phyloP scores from a whole-genome alignment of 2,113 vertebrate genomes.

The Campylomormyrus tamandua region DNA sequence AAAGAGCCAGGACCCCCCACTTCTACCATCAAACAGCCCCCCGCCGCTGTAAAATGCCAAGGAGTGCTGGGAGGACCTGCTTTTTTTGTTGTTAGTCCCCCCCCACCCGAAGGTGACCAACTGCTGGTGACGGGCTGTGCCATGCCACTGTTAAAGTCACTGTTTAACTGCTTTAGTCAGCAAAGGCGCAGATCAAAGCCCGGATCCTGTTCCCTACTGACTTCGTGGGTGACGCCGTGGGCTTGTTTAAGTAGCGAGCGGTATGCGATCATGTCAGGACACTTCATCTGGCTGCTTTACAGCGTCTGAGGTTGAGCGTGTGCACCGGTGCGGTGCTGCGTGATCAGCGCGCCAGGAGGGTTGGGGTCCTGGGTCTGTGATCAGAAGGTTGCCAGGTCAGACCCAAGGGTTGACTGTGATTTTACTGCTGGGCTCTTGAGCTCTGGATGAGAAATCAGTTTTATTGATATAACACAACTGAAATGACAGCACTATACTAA shows the following conservation, averaged over 20 bases:
- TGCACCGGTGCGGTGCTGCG: rapidly evolving
- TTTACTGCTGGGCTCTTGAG: not conserved
- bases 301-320: not conserved
- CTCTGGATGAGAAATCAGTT: not conserved
- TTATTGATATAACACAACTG: not conserved
- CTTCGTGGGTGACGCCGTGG: not conserved
- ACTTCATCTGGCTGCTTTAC: not conserved
- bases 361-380: not conserved
- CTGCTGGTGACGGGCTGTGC: not conserved
- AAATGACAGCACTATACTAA: not conserved
- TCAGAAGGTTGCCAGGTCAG: not conserved
- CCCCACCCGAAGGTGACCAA: not conserved
- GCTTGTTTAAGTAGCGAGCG: not conserved
- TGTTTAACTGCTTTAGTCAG: not conserved
- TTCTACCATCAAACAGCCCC: not conserved
- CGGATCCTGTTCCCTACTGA: not conserved
- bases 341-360: not conserved
- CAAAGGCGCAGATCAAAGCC: not conserved
- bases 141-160: not conserved
- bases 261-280: not conserved
- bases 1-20: not conserved
- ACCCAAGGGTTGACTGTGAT: not conserved
- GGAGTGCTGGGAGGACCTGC: not conserved
- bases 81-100: not conserved
- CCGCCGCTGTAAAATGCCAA: not conserved